phyloP scores from a whole-genome alignment of 2,113 vertebrate genomes.

The Delphinapterus leucas region DNA sequence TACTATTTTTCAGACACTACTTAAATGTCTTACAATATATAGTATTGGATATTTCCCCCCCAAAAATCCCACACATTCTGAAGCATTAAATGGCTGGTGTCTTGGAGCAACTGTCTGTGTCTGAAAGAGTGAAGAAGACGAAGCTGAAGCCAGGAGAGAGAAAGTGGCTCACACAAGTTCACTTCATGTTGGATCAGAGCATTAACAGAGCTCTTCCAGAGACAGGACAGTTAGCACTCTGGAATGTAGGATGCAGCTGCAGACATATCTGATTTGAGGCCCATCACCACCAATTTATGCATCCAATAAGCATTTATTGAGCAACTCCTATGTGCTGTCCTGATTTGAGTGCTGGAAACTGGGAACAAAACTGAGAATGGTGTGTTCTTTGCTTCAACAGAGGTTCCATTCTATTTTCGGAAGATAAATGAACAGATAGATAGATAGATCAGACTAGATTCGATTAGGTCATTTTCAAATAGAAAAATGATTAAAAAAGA shows the following conservation, averaged over 20 bases:
- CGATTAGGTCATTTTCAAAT: not conserved
- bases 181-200: not conserved
- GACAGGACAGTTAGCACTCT: not conserved
- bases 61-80: not conserved
- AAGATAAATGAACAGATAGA: not conserved
- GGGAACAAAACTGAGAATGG: not conserved
- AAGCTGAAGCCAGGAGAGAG: not conserved
- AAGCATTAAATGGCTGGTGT: not conserved
- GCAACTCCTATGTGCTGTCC: not conserved
- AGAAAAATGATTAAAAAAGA: not conserved
- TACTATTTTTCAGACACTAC: not conserved
- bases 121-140: not conserved
- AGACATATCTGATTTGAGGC: not conserved
- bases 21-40: not conserved
- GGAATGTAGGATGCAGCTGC: not conserved
- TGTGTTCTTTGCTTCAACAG: not conserved
- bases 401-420: not conserved
- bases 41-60: not conserved
- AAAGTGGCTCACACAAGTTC: not conserved
- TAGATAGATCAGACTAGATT: not conserved
- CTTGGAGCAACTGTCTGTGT: not conserved
- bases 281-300: not conserved
- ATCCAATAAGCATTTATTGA: not conserved
- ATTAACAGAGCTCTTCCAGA: not conserved
- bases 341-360: not conserved